Percentiles rank a stretch among this genome's conserved stretches.
Conservation (phyloP, 2,888 invertebrate genomes). For the Thumatha senex region DNA sequence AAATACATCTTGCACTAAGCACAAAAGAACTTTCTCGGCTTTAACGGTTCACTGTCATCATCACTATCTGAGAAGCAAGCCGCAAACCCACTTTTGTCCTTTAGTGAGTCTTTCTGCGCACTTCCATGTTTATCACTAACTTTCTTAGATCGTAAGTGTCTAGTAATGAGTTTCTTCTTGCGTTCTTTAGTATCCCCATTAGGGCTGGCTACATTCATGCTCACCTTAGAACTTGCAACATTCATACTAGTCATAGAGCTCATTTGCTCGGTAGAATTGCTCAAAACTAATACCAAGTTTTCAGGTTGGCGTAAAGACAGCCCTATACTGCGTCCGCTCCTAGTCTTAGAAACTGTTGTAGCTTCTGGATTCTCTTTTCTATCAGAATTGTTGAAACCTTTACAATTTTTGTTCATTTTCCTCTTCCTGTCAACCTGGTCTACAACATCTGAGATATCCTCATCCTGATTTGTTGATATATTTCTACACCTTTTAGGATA, state of each 20-base stretch:
- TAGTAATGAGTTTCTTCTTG: slow-evolving; percentile 41
- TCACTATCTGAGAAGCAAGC: slow-evolving; percentile 77
- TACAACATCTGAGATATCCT: slow-evolving; percentile 21
- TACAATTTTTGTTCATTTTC: slow-evolving; percentile 43
- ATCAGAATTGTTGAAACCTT: slow-evolving; percentile 52
- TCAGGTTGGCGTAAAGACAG: slow-evolving; percentile 48
- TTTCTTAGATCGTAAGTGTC: slow-evolving; percentile 45
- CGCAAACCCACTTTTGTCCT: slow-evolving; percentile 69
- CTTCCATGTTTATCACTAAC: slow-evolving; percentile 45
- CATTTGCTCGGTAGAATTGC: slow-evolving; percentile 58
- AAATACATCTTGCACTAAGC: slow-evolving; percentile 27
- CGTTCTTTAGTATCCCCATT: slow-evolving; percentile 20
- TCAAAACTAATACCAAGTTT: slow-evolving; percentile 60
- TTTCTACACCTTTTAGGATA: slow-evolving; percentile 65
- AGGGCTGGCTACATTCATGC: slow-evolving; percentile 59
- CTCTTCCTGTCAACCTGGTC: slow-evolving; percentile 31
- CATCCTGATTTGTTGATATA: slow-evolving; percentile 13
- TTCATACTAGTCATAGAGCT: slow-evolving; percentile 63
- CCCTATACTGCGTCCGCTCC: slow-evolving; percentile 63
- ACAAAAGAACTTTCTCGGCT: slow-evolving; percentile 66
- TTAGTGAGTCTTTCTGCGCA: slow-evolving; percentile 51
- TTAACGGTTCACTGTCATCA: slow-evolving; percentile 64
- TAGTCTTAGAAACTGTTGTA: slow-evolving; percentile 51
- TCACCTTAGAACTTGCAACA: slow-evolving; percentile 50
- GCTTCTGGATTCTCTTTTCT: slow-evolving; percentile 61